Conservation (phyloP, 2,797 vertebrate species). For the Chiloscyllium punctatum region DNA sequence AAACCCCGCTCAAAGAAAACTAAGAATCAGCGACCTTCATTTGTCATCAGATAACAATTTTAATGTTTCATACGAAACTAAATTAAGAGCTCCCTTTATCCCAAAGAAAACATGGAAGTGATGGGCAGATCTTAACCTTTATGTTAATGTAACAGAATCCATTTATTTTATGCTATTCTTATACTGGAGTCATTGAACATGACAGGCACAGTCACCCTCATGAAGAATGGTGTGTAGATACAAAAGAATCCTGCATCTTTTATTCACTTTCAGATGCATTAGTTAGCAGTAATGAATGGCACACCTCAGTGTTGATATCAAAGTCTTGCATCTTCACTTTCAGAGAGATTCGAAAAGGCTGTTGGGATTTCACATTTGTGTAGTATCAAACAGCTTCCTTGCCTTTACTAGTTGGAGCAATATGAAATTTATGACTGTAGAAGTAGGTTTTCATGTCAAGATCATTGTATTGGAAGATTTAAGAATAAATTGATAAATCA, state of each 20-base stretch:
- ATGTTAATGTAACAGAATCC: not conserved
- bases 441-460: not conserved
- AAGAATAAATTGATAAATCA: not conserved
- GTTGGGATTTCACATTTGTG: not conserved
- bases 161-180: constrained; percentile 3
- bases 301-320: not conserved
- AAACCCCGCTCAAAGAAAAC: not conserved
- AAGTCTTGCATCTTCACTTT: not conserved
- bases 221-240: not conserved
- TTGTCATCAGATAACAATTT: not conserved
- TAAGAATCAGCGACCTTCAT: not conserved
- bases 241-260: not conserved
- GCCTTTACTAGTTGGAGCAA: not conserved
- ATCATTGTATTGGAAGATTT: not conserved
- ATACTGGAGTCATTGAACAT: not conserved
- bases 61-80: not conserved
- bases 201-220: not conserved
- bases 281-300: not conserved
- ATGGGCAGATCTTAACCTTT: not conserved
- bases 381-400: not conserved
- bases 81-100: not conserved
- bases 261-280: not conserved
- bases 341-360: not conserved
- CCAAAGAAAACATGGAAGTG: not conserved
- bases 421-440: not conserved